These are phyloP conservation scores for Trachymyrmex septentrionalis DNA, from an alignment of 1,140 invertebrate species.

Conservation along the genomic window DNA sequence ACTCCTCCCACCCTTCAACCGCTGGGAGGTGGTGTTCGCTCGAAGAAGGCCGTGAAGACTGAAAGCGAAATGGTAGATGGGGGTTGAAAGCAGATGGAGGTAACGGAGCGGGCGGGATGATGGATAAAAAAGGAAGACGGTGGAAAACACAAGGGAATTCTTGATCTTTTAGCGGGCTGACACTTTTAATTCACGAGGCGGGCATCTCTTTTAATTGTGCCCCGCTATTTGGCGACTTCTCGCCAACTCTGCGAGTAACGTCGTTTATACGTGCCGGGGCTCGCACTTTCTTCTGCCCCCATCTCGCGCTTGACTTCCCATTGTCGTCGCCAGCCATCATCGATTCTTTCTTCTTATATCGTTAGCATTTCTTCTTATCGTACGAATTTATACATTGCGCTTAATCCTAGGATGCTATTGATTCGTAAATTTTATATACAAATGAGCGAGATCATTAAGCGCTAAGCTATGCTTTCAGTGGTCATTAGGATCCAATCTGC, in stretches of 20 bases:
- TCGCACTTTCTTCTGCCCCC: slow-evolving; percentile 13
- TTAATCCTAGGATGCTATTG: background rate
- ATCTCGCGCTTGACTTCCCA: background rate
- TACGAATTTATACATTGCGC: background rate
- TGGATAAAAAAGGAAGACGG: slow-evolving; percentile 50
- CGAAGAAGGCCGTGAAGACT: slow-evolving; percentile 40
- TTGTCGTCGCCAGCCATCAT: slow-evolving; percentile 15
- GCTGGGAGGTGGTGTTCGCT: background rate
- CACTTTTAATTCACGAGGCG: slow-evolving; percentile 82
- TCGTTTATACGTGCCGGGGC: slow-evolving; percentile 27
- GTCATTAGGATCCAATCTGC: too few relatives aligned
- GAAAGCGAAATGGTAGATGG: slow-evolving; percentile 56
- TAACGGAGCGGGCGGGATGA: background rate
- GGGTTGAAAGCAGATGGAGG: background rate
- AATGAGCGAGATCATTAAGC: too few relatives aligned
- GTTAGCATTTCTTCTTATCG: background rate
- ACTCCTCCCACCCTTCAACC: background rate
- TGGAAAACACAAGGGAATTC: slow-evolving; percentile 77
- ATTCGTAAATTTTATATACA: too few relatives aligned
- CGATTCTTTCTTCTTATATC: background rate
- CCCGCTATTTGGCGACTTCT: slow-evolving; percentile 52
- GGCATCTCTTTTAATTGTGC: slow-evolving; percentile 80
- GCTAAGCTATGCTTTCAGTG: too few relatives aligned
- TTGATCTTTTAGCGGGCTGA: slow-evolving; percentile 83
- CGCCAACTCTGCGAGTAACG: slow-evolving; percentile 67